These are phyloP conservation scores for Rhamnusium bicolor DNA, from an alignment of 2,888 invertebrate species.

Conservation along the genomic window DNA sequence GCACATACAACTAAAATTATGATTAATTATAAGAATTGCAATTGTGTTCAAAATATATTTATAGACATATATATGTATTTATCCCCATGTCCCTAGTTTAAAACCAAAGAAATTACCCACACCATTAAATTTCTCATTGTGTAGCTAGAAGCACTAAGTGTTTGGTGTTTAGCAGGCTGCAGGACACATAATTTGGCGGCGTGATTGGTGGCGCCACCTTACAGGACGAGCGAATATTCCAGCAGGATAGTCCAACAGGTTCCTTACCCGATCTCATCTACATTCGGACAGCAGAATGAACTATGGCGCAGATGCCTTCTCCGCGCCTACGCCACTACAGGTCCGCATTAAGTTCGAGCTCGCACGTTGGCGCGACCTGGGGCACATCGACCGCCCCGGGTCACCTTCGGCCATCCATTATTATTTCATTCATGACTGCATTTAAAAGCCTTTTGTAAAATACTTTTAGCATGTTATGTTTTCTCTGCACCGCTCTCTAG, in stretches of 20 bases:
- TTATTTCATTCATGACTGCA: slow-evolving; percentile 42
- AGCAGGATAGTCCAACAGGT: slow-evolving; percentile 32
- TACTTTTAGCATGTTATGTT: slow-evolving; percentile 44
- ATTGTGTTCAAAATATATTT: neutral
- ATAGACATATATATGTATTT: neutral
- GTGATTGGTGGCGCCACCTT: slow-evolving; percentile 42
- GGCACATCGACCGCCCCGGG: slow-evolving; percentile 48
- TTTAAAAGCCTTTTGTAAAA: slow-evolving; percentile 37
- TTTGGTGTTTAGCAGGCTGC: slow-evolving; percentile 64
- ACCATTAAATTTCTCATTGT: slow-evolving; percentile 28
- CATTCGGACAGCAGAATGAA: slow-evolving; percentile 66
- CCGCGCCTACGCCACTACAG: slow-evolving; percentile 72
- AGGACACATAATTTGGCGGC: slow-evolving; percentile 53
- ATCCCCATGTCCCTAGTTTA: neutral
- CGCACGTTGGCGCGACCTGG: slow-evolving; percentile 36
- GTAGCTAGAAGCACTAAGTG: slow-evolving; percentile 58
- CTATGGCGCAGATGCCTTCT: slow-evolving; percentile 70
- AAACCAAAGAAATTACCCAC: neutral
- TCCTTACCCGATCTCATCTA: slow-evolving; percentile 49
- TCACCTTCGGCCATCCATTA: slow-evolving; percentile 45
- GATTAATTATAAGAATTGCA: neutral
- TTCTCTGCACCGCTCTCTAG: slow-evolving; percentile 49
- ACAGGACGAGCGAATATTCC: slow-evolving; percentile 20
- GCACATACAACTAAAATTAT: neutral
- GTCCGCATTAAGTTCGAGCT: slow-evolving; percentile 62